Base-by-base conservation (phyloP, 2,888 invertebrate genomes). In the Odontocolon sp. region DNA sequence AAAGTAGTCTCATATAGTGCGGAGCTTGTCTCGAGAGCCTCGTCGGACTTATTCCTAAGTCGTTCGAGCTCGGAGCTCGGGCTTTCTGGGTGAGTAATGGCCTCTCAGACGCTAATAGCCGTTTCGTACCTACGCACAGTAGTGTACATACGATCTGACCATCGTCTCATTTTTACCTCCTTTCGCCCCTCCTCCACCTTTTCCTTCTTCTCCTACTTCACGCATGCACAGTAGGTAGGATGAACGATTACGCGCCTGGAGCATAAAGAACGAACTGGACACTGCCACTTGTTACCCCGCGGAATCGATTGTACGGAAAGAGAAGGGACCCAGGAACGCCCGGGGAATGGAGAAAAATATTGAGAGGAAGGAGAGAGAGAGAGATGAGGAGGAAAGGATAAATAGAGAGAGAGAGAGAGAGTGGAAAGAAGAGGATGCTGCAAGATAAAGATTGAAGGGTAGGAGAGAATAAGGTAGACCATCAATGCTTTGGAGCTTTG, bases 61-160 rank as follows among this genome's bases (percentile, higher is more conserved):
- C 26, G 9, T n/a, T 45, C 23, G 45, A 23, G 26, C 50, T 26
- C 26, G 4, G 50, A 26, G 50, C 28, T 26, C 59, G 11, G 3
- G 45, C 18, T 45, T 45, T 42, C 42, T 2, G 26, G 40, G n/a
- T 59, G 59, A 42, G 40, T 59, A 59, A 59, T 59, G 23, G 23
- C 21, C 56, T 40, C 40, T 42, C 9, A 5, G 40, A 42, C 59
- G 59, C 14, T 59, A 59, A 59, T 42, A 28, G 59, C 26, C 42
- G 28, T 42, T 42, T 42, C 59, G 42, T 42, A 59, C 26, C 40
- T 57, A 40, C 33, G 36, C 38, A 54, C 54, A 21, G 36, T 36
- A 36, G 36, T 36, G n/a, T 36, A 52, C 28, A 6, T 28, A 50
- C 42, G 42, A 38, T n/a, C n/a, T n/a, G n/a, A n/a, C n/a, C n/a